phyloP scores from a whole-genome alignment of 1,140 invertebrate species.

The Dendrolimus kikuchii region DNA sequence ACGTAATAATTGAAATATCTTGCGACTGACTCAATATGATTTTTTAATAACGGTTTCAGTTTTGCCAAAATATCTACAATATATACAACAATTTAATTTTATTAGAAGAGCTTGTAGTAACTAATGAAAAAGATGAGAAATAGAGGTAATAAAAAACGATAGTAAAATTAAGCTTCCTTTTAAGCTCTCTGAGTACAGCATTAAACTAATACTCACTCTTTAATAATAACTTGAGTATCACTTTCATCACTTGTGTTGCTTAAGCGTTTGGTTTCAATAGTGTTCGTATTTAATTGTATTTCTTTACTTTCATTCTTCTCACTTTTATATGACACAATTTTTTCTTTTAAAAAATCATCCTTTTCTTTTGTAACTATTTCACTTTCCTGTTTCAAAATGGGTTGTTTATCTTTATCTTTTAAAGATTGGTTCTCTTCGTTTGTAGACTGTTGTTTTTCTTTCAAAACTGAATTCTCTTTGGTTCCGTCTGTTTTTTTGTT shows the following conservation, averaged over 20 bases:
- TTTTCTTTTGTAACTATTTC: slow-evolving; percentile 23
- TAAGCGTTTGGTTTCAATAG: slow-evolving; percentile 27
- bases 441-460: slow-evolving; percentile 5
- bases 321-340: slow-evolving; percentile 7
- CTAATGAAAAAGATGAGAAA: no score
- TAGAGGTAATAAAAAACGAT: no score
- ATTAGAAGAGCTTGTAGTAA: no score
- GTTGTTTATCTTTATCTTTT: slow-evolving; percentile 16
- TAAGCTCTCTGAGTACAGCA: no score
- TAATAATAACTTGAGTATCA: slow-evolving; percentile 48
- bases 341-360: slow-evolving; percentile 15
- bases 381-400: slow-evolving; percentile 25
- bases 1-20: no score
- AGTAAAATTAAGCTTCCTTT: no score
- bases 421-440: slow-evolving; percentile 19
- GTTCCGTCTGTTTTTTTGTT: slow-evolving; percentile 34
- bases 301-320: slow-evolving; percentile 10
- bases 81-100: no score
- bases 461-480: slow-evolving; percentile 16
- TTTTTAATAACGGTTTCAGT: no score
- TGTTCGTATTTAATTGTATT: slow-evolving; percentile 11
- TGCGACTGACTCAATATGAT: no score
- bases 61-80: no score
- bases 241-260: slow-evolving; percentile 49
- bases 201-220: slow-evolving; percentile 5